Evolutionary conservation across 35 echinoderm and acorn worm species (phyloP).

Genomic region (Lytechinus pictus): DNA sequence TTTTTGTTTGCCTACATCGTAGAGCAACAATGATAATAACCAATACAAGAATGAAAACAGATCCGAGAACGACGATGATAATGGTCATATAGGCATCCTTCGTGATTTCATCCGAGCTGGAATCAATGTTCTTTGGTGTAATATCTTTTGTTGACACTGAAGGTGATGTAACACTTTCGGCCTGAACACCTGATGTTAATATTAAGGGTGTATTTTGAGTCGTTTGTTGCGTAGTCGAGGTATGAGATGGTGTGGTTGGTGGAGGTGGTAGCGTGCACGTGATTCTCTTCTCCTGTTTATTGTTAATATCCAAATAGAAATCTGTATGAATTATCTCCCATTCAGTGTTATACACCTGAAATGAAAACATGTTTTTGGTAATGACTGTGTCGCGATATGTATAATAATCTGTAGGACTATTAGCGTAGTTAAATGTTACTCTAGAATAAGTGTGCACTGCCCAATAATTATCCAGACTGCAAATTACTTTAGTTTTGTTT

Average conservation of each 20-base stretch:
- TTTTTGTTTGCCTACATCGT: neutral
- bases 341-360: no score
- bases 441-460: neutral
- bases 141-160: neutral
- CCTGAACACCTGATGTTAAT: neutral
- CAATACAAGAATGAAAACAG: neutral
- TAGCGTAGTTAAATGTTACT: neutral
- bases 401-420: neutral
- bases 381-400: neutral
- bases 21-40: neutral
- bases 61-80: neutral
- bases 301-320: no score
- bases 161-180: neutral
- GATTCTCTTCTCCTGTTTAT: neutral
- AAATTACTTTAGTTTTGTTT: neutral
- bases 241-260: neutral
- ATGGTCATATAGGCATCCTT: neutral
- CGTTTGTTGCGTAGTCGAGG: neutral
- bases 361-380: no score
- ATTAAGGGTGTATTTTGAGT: neutral
- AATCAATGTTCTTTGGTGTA: neutral
- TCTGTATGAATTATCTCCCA: no score
- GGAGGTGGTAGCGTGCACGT: neutral
- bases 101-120: neutral
- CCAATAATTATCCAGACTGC: neutral